A percentile compares a stretch with the other conserved stretches of the same genome.
phyloP scores from a whole-genome alignment of 23 tunicate genomes.

The Styela clava region DNA sequence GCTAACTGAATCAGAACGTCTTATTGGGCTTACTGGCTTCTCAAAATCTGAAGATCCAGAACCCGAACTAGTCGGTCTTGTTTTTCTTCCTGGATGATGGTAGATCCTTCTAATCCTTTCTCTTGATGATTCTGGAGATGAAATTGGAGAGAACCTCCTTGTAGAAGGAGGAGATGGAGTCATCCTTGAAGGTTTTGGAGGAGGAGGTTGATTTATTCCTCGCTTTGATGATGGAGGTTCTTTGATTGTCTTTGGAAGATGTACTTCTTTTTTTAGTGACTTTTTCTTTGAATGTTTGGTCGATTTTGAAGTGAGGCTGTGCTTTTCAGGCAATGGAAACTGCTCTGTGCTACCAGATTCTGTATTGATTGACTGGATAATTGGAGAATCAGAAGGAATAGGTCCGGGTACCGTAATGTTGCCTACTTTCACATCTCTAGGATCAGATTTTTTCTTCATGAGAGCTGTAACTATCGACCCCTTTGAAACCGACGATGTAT shows the following conservation, averaged over 20 bases:
- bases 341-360: neutral
- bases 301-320: neutral
- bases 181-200: conserved; percentile 1
- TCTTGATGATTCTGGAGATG: conserved; percentile 31
- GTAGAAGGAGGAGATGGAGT: conserved; percentile 32
- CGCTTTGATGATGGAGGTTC: neutral
- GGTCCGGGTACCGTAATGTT: conserved; percentile 13
- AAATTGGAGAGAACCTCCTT: conserved; percentile 9
- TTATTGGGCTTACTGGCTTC: conserved; percentile 19
- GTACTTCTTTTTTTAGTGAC: neutral
- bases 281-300: neutral
- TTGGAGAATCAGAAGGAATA: conserved; percentile 22
- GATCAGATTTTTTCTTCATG: neutral
- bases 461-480: conserved; percentile 23
- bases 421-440: neutral
- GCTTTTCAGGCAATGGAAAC: conserved; percentile 5
- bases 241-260: conserved; percentile 6
- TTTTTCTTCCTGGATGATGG: conserved; percentile 11
- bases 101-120: conserved; percentile 16
- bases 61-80: conserved; percentile 2
- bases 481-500: conserved; percentile 6
- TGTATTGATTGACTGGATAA: conserved; percentile 16
- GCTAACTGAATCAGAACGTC: conserved; percentile 25
- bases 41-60: conserved; percentile 25
- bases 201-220: neutral